Evolutionary conservation across 1,140 invertebrate species (phyloP).

Genomic region (Pseudoatta argentina): DNA sequence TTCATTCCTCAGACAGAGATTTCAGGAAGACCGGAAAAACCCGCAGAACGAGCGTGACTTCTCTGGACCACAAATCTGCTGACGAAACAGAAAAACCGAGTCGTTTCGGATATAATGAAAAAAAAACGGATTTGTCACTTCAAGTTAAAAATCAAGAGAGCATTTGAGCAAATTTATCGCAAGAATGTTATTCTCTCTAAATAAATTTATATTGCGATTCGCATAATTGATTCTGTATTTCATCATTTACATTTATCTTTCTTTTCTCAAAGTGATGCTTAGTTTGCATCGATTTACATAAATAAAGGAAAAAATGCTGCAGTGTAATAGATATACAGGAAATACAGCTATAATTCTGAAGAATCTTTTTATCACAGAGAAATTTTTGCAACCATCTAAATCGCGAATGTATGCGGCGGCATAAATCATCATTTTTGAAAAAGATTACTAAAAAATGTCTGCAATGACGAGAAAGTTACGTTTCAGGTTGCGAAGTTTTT

Average conservation of each 20-base stretch:
- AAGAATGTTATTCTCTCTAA: conserved; percentile 7
- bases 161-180: not conserved
- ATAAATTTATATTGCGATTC: conserved; percentile 32
- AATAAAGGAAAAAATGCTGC: not conserved
- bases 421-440: conserved; percentile 8
- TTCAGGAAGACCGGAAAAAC: conserved; percentile 39
- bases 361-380: conserved; percentile 8
- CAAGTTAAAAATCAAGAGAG: not conserved
- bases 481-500: not conserved
- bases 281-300: not conserved
- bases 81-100: conserved; percentile 56
- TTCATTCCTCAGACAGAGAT: conserved; percentile 8
- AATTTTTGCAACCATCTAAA: not conserved
- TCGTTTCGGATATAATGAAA: conserved; percentile 9
- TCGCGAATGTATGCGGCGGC: not conserved
- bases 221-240: not conserved
- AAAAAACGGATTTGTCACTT: not conserved
- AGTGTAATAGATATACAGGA: not conserved
- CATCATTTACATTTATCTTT: not conserved
- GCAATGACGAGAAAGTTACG: not conserved
- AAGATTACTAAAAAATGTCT: not conserved
- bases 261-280: not conserved
- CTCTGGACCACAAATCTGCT: conserved; percentile 58
- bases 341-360: not conserved
- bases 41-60: conserved; percentile 6